Conservation (phyloP, 2,113 vertebrate genomes). For the Lepus timidus region DNA sequence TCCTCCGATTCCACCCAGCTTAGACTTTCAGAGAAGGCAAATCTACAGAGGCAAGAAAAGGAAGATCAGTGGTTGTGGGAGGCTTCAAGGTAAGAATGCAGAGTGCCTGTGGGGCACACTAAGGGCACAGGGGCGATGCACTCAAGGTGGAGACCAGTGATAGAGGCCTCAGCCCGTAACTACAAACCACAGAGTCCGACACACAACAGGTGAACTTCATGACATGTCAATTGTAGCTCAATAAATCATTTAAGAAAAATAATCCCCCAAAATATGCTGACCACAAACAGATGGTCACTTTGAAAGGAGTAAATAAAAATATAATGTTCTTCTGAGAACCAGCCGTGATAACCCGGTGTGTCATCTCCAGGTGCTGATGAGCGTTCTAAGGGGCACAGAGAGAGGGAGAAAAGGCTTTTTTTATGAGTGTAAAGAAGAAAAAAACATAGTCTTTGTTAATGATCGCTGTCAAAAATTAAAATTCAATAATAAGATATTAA, state of each 20-base stretch:
- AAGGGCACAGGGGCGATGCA: too few species aligned
- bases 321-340: background rate
- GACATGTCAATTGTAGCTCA: background rate
- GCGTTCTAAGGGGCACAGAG: background rate
- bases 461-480: background rate
- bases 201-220: constrained; percentile 22
- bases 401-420: background rate
- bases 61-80: background rate
- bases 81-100: background rate
- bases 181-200: background rate
- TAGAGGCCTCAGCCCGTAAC: background rate
- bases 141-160: background rate
- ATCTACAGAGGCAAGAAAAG: background rate
- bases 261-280: background rate
- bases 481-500: constrained; percentile 22
- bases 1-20: background rate
- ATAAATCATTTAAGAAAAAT: background rate
- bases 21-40: background rate
- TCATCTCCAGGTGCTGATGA: background rate
- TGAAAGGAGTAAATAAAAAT: constrained; percentile 21
- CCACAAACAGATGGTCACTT: constrained; percentile 32
- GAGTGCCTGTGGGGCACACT: background rate
- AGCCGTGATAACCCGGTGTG: background rate
- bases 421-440: constrained; percentile 20
- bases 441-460: background rate